Percentiles rank a stretch among this genome's conserved stretches.
Conservation (phyloP, 1,140 invertebrate genomes). For the Brachionus plicatilis region DNA sequence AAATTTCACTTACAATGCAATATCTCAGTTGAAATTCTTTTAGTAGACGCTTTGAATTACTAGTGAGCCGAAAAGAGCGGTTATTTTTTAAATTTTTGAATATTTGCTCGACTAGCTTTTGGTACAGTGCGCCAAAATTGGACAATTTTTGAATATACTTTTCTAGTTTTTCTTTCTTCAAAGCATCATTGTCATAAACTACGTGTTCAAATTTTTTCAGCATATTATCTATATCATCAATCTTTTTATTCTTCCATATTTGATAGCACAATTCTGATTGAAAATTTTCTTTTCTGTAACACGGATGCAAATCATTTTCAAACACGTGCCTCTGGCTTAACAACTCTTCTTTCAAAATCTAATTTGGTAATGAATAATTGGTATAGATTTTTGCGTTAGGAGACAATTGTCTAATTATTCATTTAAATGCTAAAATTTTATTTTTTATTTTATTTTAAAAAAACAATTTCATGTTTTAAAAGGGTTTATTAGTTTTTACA, state of each 20-base stretch:
- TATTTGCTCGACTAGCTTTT: constrained; percentile 10
- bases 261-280: neutral
- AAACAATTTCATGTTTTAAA: no score
- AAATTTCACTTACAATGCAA: neutral
- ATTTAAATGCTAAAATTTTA: no score
- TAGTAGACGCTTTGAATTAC: constrained; percentile 19
- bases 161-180: neutral
- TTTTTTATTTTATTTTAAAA: no score
- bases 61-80: neutral
- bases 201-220: neutral
- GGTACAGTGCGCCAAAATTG: neutral
- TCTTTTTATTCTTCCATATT: neutral
- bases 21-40: constrained; percentile 38
- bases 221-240: neutral
- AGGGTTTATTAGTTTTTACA: no score
- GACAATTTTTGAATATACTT: neutral
- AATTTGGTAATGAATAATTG: no score
- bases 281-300: constrained; percentile 28
- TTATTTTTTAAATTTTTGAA: constrained; percentile 18
- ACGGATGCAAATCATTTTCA: neutral
- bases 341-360: constrained; percentile 36
- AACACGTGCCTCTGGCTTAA: neutral
- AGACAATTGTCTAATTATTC: no score
- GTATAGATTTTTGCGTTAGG: no score
- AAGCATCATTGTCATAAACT: neutral